Percentiles rank a stretch among this genome's conserved stretches.
phyloP scores from a whole-genome alignment of 2,113 vertebrate species.

The Bubo blakistoni region DNA sequence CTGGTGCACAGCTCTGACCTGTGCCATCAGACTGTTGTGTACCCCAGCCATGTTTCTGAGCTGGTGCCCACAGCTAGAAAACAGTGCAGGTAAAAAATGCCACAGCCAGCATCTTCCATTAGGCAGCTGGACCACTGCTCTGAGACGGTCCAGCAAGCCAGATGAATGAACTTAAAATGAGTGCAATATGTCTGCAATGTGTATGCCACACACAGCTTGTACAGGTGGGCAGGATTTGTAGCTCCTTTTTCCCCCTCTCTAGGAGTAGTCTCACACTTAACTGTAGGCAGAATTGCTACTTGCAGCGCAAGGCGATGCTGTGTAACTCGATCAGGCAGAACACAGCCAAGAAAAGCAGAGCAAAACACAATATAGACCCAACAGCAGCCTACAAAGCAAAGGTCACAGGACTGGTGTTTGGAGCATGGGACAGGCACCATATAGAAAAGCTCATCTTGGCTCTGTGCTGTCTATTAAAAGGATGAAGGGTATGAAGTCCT shows the following conservation, averaged over 20 bases:
- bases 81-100: accelerated
- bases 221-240: not conserved
- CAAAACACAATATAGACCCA: not conserved
- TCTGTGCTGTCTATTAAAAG: not conserved
- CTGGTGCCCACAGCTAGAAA: not conserved
- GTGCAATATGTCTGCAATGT: not conserved
- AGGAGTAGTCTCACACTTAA: not conserved
- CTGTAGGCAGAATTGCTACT: not conserved
- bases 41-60: not conserved
- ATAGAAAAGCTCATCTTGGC: not conserved
- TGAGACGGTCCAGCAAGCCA: not conserved
- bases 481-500: not conserved
- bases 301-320: not conserved
- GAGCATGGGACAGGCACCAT: not conserved
- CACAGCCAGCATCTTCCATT: not conserved
- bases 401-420: not conserved
- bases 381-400: not conserved
- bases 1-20: not conserved
- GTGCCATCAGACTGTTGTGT: not conserved
- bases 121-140: not conserved
- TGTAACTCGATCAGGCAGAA: not conserved
- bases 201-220: accelerated
- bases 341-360: not conserved
- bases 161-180: not conserved
- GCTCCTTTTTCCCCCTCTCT: not conserved